Evolutionary conservation across 2,113 vertebrate species (phyloP), one percentile per base, ranked within the genome.

Genomic region (Accipiter virgatus): DNA sequence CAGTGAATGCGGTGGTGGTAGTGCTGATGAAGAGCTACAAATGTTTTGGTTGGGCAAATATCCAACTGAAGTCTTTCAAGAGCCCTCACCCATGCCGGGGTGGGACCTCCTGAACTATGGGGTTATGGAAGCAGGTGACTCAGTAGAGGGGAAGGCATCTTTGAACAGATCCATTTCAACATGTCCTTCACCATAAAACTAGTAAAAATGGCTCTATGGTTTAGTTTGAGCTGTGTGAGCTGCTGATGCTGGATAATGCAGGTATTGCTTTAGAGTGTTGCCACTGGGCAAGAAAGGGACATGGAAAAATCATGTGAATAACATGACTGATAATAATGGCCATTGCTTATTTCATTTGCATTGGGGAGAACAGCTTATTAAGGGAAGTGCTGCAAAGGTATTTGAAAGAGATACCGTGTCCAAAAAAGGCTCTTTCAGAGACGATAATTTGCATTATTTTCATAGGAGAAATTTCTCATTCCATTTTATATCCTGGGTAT

Each of bases 51-150:
- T 78, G 65, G 31, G 25, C 19, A 66, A 5, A 27, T 10, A 31
- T 34, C 43, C 73, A 34, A 1, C 14, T 43, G 56, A 55, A 93
- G 56, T 38, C 13, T 58, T 58, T 66, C 8, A 1, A 8, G 36
- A 47, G 40, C 56, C 55, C 34, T 82, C 17, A 7, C 8, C 0
- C 0, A 1, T n/a, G 25, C 31, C 17, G 17, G 31, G 21, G 4
- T 38, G 52, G 36, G 36, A 77, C 7, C 10, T 81, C 13, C 27
- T 42, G 58, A 61, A 4, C 27, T 36, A 3, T 0, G 14, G 38
- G 23, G 18, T 15, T 3, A 27, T 61, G 50, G 59, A 20, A 68
- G 29, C 11, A 11, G n/a, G 29, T 34, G 55, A 48, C 18, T 40
- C 23, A 15, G 52, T 5, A 42, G 38, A 26, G 10, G 11, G 26